Evolutionary conservation across 2,888 invertebrate genomes (phyloP).

Genomic region (Nudaria mundana): DNA sequence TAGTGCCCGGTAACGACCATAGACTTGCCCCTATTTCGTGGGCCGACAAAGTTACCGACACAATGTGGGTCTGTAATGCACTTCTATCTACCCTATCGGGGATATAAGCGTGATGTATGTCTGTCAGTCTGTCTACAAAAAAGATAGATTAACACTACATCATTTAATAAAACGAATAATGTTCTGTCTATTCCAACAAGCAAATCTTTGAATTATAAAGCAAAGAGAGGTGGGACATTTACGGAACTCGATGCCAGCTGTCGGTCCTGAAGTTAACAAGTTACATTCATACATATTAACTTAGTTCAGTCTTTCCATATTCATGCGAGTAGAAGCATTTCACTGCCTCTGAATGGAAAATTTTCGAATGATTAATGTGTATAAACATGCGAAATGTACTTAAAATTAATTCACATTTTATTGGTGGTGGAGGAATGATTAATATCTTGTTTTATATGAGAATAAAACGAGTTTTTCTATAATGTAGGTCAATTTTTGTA

Average conservation of each 20-base stretch:
- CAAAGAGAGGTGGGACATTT: slow-evolving; percentile 52
- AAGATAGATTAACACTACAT: too few relatives aligned
- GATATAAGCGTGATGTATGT: too few relatives aligned
- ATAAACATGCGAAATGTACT: not conserved
- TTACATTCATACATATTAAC: slow-evolving; percentile 77
- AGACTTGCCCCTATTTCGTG: too few relatives aligned
- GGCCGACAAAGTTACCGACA: too few relatives aligned
- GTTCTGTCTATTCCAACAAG: slow-evolving; percentile 66
- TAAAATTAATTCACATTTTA: too few relatives aligned
- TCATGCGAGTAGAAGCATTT: slow-evolving; percentile 50
- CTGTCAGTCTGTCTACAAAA: too few relatives aligned
- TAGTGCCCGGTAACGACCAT: too few relatives aligned
- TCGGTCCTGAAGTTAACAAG: slow-evolving; percentile 60
- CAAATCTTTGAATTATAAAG: slow-evolving; percentile 77
- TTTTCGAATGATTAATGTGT: slow-evolving; percentile 27
- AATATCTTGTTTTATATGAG: not conserved
- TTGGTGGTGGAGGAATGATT: too few relatives aligned
- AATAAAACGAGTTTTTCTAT: not conserved
- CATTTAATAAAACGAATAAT: slow-evolving; percentile 68
- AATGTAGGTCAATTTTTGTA: too few relatives aligned
- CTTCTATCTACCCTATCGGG: too few relatives aligned
- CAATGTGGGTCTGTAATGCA: too few relatives aligned
- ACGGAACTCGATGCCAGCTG: slow-evolving; percentile 53
- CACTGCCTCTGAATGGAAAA: slow-evolving; percentile 32
- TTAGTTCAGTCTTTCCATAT: slow-evolving; percentile 59